These are phyloP conservation scores for Neomicropteryx cornuta DNA, from an alignment of 1,140 invertebrate species.

Conservation along the genomic window DNA sequence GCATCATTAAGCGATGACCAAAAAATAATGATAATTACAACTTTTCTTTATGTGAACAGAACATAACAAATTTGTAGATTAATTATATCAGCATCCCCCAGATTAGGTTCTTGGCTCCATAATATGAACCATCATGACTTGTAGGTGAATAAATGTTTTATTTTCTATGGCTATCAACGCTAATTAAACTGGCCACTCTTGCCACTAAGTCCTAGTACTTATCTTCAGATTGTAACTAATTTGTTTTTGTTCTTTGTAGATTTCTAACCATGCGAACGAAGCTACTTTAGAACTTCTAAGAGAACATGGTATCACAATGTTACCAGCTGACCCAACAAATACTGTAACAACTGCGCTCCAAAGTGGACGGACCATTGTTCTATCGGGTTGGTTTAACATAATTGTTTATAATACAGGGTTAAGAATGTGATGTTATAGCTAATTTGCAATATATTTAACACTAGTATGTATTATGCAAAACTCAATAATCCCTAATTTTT, in stretches of 20 bases:
- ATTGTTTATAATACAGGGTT: slow-evolving; percentile 5
- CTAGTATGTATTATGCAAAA: slow-evolving; percentile 7
- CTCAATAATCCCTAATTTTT: slow-evolving; percentile 1
- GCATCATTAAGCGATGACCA: too few species aligned
- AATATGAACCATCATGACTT: neutral
- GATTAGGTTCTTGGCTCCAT: slow-evolving; percentile 7
- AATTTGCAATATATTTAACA: slow-evolving; percentile 3
- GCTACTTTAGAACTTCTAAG: slow-evolving; percentile 54
- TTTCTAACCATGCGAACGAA: slow-evolving; percentile 17
- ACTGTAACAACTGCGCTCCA: slow-evolving; percentile 67
- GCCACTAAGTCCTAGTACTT: too few species aligned
- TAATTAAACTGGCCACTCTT: too few species aligned
- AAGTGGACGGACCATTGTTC: slow-evolving; percentile 64
- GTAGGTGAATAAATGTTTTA: neutral
- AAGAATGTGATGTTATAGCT: slow-evolving; percentile 5
- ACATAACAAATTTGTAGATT: too few species aligned
- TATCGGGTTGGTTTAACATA: slow-evolving; percentile 47
- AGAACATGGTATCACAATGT: slow-evolving; percentile 70
- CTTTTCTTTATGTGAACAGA: too few species aligned
- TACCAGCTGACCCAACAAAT: slow-evolving; percentile 59
- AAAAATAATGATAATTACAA: too few species aligned
- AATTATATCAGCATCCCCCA: too few species aligned
- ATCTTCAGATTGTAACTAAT: too few species aligned
- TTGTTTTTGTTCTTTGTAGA: too few species aligned
- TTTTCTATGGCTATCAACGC: slow-evolving; percentile 1